Evolutionary conservation across 2,797 vertebrate species (phyloP), one percentile per base, ranked within the genome.

Genomic region (Poeciliopsis infans): DNA sequence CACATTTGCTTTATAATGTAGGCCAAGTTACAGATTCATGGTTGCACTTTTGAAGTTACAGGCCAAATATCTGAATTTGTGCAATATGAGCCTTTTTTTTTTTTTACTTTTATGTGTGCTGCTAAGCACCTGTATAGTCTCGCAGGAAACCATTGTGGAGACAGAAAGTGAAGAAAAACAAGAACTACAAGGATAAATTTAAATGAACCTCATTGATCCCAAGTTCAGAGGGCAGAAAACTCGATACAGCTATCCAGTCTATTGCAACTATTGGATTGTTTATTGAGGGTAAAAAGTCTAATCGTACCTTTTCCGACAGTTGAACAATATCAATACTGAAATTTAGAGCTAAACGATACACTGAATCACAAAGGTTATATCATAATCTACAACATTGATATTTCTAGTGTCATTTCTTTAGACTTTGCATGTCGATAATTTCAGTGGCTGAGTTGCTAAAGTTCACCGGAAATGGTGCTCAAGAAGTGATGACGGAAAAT

Each of bases 41-140:
- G 68, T 53, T 83, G 43, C 77, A 51, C 61, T 73, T 33, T 72
- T 72, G 16, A 49, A 66, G 68, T 15, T 18, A 47, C 31, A 80
- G 51, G 74, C 79, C 75, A 83, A 77, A 28, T 75, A 82, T 84
- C 79, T 78, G 73, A 83, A 82, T 81, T 77, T 82, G 78, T 88
- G 41, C 72, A 85, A 76, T 79, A 71, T 86, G 80, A 81, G 85
- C 70, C 47, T 81, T 73, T 81, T 75, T 83, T 83, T 66, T 88
- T 80, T 84, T 89, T 75, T 28, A 83, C 77, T 36, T 41, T 64
- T 28, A 76, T 2, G 53, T 53, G 49, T 69, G 77, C 74, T 81
- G 86, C 84, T 84, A 86, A 87, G 85, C 87, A 87, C 87, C 79
- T 85, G 75, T 82, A 79, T 25, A 66, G 47, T 79, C 23, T 41